Base-by-base conservation (phyloP, 2,888 invertebrate species). In the Acleris emargana region DNA sequence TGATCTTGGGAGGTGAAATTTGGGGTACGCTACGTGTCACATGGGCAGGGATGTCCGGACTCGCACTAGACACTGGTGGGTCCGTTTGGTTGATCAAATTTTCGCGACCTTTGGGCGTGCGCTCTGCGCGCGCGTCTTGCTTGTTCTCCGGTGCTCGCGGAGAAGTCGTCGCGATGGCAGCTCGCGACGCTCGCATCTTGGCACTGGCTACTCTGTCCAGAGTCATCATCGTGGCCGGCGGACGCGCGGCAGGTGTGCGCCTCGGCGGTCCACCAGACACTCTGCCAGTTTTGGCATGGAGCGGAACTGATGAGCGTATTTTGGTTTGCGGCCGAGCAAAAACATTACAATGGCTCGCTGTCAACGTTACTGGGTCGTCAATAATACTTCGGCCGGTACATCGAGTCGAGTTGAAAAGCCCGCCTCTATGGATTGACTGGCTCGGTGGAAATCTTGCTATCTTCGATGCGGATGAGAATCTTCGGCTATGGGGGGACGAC, bases 111-210 rank as follows among this genome's bases (percentile, higher is more conserved):
- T 93, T 99, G 73, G 98, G 98, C 16, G 96, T 98, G 45, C 94
- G 98, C 51, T 96, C 97, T 0, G 97, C 97, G 83, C 96, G 97
- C 68, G 97, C 98, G 0, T 96, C 97, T 60, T 99, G 99, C 83
- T 92, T 99, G 17, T 99, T 99, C 87, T 99, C 99, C 43, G 99
- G 99, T 42, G 98, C 98, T 62, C 95, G 98, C 62, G 99, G 99
- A 0, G 99, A 99, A 93, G 92, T 92, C 0, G 89, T 92, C 0
- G 85, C 90, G 0, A 91, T 91, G 92, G 76, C 84, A 0, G 88
- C 92, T 5, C 81, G 87, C 2, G 90, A 91, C 68, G 89, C 91
- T 3, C 84, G 91, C 5, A 94, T 99, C 64, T 94, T 99, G 62
- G 99, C 99, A 0, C 94, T 99, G 93, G 99, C 98, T 0, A 98